Conservation (phyloP, 2,113 vertebrate genomes). For the Ivindomyrus marchei region DNA sequence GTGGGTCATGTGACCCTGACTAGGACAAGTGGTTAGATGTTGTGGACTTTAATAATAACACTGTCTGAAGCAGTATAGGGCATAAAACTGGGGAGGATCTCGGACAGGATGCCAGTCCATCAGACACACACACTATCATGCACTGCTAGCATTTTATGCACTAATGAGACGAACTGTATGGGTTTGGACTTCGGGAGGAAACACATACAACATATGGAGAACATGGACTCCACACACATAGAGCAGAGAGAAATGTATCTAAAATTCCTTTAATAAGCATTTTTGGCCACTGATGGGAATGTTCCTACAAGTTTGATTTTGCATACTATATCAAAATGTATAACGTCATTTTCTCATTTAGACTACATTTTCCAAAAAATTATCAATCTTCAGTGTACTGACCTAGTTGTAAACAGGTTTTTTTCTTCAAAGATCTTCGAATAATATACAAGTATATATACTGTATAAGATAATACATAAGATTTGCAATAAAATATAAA, state of each 20-base stretch:
- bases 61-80: neutral
- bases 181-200: neutral
- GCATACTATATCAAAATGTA: neutral
- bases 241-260: neutral
- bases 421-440: neutral
- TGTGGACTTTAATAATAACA: neutral
- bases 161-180: neutral
- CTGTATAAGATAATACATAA: neutral
- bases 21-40: neutral
- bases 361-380: neutral
- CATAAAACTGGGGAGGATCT: neutral
- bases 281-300: neutral
- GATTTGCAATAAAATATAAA: neutral
- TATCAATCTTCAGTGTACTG: neutral
- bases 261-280: neutral
- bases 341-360: neutral
- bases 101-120: neutral
- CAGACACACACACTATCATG: neutral
- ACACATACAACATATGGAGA: neutral
- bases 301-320: neutral
- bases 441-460: neutral
- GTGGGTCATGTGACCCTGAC: neutral
- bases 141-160: neutral
- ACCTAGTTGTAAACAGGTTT: neutral
- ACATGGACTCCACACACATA: neutral